Evolutionary conservation across 2,797 vertebrate genomes (phyloP).

Genomic region (Crenichthys baileyi): DNA sequence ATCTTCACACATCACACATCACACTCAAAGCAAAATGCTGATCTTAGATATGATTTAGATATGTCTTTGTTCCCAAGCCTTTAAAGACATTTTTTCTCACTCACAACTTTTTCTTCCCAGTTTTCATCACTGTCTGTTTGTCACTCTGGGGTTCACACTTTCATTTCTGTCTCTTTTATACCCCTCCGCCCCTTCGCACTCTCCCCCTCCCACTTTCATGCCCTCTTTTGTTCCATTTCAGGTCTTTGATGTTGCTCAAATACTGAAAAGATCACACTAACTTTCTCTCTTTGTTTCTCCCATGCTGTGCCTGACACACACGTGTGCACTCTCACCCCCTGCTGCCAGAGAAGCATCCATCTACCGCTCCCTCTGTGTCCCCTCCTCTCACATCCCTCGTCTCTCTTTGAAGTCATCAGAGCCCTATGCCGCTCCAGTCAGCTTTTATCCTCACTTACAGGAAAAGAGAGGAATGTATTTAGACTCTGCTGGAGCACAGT

Average conservation of each 20-base stretch:
- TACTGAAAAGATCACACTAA: constrained; percentile 56
- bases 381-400: constrained; percentile 64
- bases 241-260: constrained; percentile 71
- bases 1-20: constrained; percentile 42
- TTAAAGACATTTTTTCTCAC: constrained; percentile 38
- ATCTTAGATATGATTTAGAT: constrained; percentile 29
- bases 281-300: constrained; percentile 63
- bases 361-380: constrained; percentile 59
- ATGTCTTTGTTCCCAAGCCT: constrained; percentile 45
- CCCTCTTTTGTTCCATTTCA: constrained; percentile 66
- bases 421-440: constrained; percentile 64
- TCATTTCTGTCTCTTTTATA: constrained; percentile 53
- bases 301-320: constrained; percentile 37
- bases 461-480: constrained; percentile 66
- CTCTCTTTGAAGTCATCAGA: constrained; percentile 78
- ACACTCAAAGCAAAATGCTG: constrained; percentile 27
- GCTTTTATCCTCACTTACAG: constrained; percentile 73
- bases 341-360: constrained; percentile 55
- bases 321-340: constrained; percentile 30
- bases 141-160: constrained; percentile 49
- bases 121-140: constrained; percentile 47
- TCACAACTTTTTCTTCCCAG: constrained; percentile 50
- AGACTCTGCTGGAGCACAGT: constrained; percentile 62
- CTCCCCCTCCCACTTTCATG: constrained; percentile 38
- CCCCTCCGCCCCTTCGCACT: constrained; percentile 10